Base-by-base conservation (phyloP, 2,113 vertebrate genomes). In the Redunca redunca region DNA sequence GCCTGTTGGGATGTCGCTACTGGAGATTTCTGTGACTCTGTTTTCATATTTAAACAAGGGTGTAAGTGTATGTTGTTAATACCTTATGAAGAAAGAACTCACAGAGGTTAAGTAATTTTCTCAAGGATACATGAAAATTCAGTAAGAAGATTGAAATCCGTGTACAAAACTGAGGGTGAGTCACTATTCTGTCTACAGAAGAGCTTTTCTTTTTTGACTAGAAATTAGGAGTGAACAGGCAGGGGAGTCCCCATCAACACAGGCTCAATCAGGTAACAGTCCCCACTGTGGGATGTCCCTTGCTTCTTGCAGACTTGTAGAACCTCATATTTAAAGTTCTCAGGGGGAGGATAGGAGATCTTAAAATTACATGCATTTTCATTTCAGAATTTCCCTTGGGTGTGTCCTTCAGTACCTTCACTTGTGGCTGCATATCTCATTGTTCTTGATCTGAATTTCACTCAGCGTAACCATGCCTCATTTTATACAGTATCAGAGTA, bases 361-460 rank as follows among this genome's bases (percentile, higher is more conserved):
- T 55, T 58, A 86, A 88, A 92, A 58, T 86, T 33, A 67, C 8
- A 30, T 8, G 33, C 14, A 8, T 82, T 90, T 58, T 89, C 36
- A 58, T 36, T 82, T 48, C 71, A 81, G 40, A 88, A 50, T 90
- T 83, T 94, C 28, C 57, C 46, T 71, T 67, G 25, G 19, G 6
- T 60, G 2, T 57, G n/a, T 36, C 11, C 17, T 94, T 21, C 7
- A 7, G 26, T 50, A 13, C 23, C 25, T 33, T 21, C 43, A 40
- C 0, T 23, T 58, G 5, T 74, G 67, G 15, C 57, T 55, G 1
- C 36, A 93, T 96, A 67, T 62, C 2, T 11, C 8, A 9, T 80
- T 77, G 36, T 26, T 88, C 82, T 95, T 62, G 60, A 19, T 95
- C 30, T n/a, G 33, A 84, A 33, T 90, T 89, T 55, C 78, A 83